A percentile compares a stretch with the other conserved stretches of the same genome.
phyloP scores from a whole-genome alignment of 1,140 invertebrate species.

The Scaptomyza montana region DNA sequence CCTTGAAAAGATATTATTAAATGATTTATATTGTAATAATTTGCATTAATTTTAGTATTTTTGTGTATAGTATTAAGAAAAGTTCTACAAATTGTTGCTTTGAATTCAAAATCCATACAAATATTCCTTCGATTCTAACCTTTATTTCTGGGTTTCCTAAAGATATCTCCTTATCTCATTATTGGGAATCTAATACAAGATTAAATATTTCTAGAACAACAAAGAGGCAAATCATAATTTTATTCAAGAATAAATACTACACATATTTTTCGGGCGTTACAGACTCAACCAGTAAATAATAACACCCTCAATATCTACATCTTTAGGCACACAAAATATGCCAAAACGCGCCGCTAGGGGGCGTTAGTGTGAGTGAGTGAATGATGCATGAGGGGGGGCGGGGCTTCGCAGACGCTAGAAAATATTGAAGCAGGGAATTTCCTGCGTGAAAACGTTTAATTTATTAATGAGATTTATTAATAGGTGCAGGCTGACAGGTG shows the following conservation, averaged over 20 bases:
- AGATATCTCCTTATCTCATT: no score
- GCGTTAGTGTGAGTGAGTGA: not conserved
- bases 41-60: no score
- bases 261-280: no score
- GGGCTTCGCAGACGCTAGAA: not conserved
- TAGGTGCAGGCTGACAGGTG: conserved; percentile 66
- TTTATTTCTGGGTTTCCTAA: no score
- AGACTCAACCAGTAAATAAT: no score
- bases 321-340: conserved; percentile 8
- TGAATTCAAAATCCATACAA: no score
- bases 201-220: not conserved
- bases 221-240: not conserved
- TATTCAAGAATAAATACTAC: no score
- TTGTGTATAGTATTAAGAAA: no score
- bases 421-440: conserved; percentile 50
- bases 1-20: not conserved
- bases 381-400: not conserved
- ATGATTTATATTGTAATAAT: no score
- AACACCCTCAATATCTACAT: not conserved
- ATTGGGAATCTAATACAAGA: no score
- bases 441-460: conserved; percentile 74
- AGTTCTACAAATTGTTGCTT: no score
- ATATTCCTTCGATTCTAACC: no score
- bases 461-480: conserved; percentile 82
- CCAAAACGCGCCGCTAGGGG: conserved; percentile 7